Conservation (phyloP, 2,888 invertebrate species). For the Sicus ferrugineus region DNA sequence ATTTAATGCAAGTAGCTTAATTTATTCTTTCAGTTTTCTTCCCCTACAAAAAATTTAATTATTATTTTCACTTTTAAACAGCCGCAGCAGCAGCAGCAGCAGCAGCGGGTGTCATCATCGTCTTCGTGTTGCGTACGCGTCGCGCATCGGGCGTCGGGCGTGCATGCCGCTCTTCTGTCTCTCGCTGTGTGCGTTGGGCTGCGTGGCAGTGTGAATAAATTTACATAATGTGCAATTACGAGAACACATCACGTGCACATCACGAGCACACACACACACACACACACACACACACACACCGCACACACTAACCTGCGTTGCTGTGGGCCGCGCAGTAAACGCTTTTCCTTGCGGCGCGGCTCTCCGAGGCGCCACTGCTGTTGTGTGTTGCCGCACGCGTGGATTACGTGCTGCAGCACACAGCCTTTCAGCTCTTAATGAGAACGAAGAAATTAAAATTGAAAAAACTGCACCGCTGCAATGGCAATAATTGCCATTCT, state of each 20-base stretch:
- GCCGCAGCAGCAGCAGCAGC: not conserved
- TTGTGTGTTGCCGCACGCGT: too few relatives aligned
- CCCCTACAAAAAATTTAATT: not conserved
- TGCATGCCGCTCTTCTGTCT: too few relatives aligned
- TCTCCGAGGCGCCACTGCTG: not conserved
- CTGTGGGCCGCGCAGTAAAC: not conserved
- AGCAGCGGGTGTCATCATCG: not conserved
- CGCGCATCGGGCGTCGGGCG: too few relatives aligned
- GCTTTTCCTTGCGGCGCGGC: not conserved
- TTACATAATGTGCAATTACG: slow-evolving; percentile 12
- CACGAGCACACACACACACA: not conserved
- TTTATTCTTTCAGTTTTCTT: not conserved
- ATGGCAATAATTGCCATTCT: slow-evolving; percentile 8
- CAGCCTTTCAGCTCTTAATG: not conserved
- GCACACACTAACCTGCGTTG: not conserved
- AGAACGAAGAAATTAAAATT: not conserved
- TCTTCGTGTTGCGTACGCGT: not conserved
- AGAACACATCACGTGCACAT: not conserved
- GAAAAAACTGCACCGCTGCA: not conserved
- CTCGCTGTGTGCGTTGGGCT: not conserved
- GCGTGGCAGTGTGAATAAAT: not conserved
- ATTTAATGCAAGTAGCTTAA: not conserved
- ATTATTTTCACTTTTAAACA: slow-evolving; percentile 14
- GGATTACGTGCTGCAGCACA: not conserved
- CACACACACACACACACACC: not conserved